phyloP scores from a whole-genome alignment of 2,888 invertebrate genomes.

The Muschampia plurimacula region DNA sequence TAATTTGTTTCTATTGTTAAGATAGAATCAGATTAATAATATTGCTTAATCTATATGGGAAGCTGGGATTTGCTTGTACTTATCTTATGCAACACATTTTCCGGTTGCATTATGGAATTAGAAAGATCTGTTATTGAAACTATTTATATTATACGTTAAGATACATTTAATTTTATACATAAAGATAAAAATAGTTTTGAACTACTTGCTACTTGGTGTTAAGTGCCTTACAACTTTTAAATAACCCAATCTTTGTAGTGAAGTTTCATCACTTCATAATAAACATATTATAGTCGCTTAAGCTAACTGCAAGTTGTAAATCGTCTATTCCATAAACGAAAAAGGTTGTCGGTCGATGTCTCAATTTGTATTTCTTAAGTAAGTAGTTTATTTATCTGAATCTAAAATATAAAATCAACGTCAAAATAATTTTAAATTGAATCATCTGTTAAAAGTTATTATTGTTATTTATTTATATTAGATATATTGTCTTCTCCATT shows the following conservation, averaged over 20 bases:
- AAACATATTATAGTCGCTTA: slow-evolving; percentile 18
- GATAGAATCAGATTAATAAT: slow-evolving; percentile 20
- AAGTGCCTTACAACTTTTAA: slow-evolving; percentile 35
- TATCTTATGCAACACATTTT: neutral
- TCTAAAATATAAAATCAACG: slow-evolving; percentile 1
- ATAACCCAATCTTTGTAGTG: slow-evolving; percentile 15
- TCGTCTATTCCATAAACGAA: slow-evolving; percentile 13
- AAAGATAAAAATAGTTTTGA: slow-evolving; percentile 16
- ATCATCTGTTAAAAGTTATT: neutral
- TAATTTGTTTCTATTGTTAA: slow-evolving; percentile 27
- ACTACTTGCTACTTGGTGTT: slow-evolving; percentile 28
- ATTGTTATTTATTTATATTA: neutral
- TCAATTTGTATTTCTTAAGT: slow-evolving; percentile 22
- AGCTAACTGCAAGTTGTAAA: slow-evolving; percentile 10
- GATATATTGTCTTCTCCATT: neutral
- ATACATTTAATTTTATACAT: slow-evolving; percentile 23
- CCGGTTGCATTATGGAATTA: slow-evolving; percentile 23
- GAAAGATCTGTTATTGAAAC: slow-evolving; percentile 34
- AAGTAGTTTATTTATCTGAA: slow-evolving; percentile 16
- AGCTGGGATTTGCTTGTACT: slow-evolving; percentile 1
- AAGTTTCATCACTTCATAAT: too few species aligned
- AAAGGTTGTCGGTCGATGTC: slow-evolving; percentile 29
- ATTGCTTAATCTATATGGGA: slow-evolving; percentile 19
- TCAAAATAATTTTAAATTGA: neutral
- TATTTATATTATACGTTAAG: slow-evolving; percentile 25